Percentiles rank a stretch among this genome's conserved stretches.
Conservation (phyloP, 2,797 vertebrate species). For the Pithecia hirsuta region DNA sequence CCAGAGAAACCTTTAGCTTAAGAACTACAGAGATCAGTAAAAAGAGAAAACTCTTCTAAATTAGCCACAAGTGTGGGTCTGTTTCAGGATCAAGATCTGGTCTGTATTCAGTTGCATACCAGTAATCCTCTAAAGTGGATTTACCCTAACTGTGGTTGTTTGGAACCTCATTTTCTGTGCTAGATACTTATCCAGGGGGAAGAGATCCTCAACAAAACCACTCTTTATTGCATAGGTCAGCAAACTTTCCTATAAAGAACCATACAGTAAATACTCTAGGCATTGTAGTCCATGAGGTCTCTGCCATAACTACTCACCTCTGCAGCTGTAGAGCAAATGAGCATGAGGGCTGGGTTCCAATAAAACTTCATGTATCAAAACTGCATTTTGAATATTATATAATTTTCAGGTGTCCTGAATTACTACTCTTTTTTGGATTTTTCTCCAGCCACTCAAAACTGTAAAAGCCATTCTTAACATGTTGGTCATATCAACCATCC, state of each 20-base stretch:
- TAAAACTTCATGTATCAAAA: background rate
- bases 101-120: background rate
- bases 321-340: background rate
- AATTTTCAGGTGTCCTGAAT: background rate
- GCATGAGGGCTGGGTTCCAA: background rate
- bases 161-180: background rate
- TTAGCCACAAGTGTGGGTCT: background rate
- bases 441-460: background rate
- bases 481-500: background rate
- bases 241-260: background rate
- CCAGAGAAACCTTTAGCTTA: background rate
- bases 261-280: background rate
- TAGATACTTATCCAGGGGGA: background rate
- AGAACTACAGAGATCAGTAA: background rate
- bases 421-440: background rate
- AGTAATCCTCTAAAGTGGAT: background rate
- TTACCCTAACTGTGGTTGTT: background rate
- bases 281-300: background rate
- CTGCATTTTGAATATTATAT: background rate
- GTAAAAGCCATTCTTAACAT: background rate
- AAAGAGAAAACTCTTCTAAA: background rate
- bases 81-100: background rate
- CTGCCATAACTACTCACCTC: background rate
- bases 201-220: background rate
- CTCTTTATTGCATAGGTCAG: background rate